Evolutionary conservation across 2,888 invertebrate genomes (phyloP).

Genomic region (Dorcus parallelipipedus): DNA sequence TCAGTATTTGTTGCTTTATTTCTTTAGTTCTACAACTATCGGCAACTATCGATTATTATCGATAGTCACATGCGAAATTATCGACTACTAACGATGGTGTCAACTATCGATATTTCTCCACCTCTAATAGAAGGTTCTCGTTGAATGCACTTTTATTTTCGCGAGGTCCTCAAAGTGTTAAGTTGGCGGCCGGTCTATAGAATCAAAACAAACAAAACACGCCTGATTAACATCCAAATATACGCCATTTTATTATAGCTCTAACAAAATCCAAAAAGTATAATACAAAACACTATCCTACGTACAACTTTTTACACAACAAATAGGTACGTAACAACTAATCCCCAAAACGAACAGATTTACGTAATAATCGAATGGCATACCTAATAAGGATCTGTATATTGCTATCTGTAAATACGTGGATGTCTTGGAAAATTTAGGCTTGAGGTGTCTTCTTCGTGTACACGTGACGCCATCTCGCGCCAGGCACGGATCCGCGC

Average conservation of each 20-base stretch:
- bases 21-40: no score
- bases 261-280: constrained; percentile 51
- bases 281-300: constrained; percentile 49
- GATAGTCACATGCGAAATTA: no score
- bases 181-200: no score
- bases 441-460: neutral
- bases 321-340: constrained; percentile 35
- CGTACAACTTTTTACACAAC: constrained; percentile 48
- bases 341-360: constrained; percentile 15
- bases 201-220: no score
- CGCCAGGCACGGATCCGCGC: constrained; percentile 29
- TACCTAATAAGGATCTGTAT: constrained; percentile 20
- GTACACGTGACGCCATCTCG: neutral
- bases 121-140: no score
- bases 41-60: no score
- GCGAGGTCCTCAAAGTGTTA: no score
- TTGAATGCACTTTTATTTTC: no score
- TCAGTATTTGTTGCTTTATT: no score
- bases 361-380: constrained; percentile 23
- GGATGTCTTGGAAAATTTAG: constrained; percentile 5
- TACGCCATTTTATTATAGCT: constrained; percentile 53
- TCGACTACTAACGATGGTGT: no score
- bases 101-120: no score
- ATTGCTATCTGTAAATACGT: constrained; percentile 25
- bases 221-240: constrained; percentile 48